These are phyloP conservation scores for Orycteropus afer DNA, from an alignment of 2,113 vertebrate species.

Conservation along the genomic window DNA sequence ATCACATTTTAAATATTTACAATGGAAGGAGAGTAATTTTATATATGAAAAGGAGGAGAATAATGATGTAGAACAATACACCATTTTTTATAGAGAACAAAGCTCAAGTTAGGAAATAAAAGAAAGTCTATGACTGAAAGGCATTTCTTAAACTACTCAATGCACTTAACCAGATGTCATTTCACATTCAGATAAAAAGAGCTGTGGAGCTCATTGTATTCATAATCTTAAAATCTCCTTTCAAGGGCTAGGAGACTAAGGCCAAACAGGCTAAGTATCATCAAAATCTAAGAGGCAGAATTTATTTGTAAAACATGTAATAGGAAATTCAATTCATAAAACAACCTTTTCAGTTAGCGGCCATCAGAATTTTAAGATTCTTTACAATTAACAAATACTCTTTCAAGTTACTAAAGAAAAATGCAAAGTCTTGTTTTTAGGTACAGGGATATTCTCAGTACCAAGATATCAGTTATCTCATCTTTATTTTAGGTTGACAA, in stretches of 20 bases:
- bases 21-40: neutral
- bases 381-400: conserved; percentile 75
- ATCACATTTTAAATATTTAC: conserved; percentile 39
- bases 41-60: conserved; percentile 8
- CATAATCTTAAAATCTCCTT: conserved; percentile 70
- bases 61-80: conserved; percentile 11
- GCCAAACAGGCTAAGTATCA: conserved; percentile 72
- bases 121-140: neutral
- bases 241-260: conserved; percentile 60
- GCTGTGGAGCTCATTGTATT: conserved; percentile 25
- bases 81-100: conserved; percentile 26
- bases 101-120: neutral
- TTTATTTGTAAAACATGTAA: conserved; percentile 70
- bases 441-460: conserved; percentile 51
- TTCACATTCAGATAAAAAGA: conserved; percentile 62
- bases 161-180: conserved; percentile 67
- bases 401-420: conserved; percentile 72
- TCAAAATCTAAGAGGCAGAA: conserved; percentile 62
- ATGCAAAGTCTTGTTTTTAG: conserved; percentile 37
- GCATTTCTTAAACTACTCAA: conserved; percentile 58
- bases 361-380: conserved; percentile 76
- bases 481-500: conserved; percentile 66
- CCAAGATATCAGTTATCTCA: conserved; percentile 58
- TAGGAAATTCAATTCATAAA: conserved; percentile 75
- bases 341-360: conserved; percentile 54